Evolutionary conservation across 2,797 vertebrate species (phyloP).

Genomic region (Rhyacichthys aspro): DNA sequence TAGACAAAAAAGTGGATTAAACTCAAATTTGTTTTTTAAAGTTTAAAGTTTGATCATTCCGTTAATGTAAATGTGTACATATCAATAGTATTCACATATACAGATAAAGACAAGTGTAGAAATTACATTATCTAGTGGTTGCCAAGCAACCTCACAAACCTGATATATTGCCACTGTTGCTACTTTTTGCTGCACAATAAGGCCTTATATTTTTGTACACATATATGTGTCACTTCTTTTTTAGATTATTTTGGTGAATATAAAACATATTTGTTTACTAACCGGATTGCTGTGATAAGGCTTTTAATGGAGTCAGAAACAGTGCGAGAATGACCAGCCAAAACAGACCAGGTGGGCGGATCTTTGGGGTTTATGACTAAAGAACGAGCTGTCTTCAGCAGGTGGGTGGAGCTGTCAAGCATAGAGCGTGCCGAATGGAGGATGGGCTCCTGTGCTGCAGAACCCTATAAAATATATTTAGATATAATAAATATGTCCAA

Average conservation of each 20-base stretch:
- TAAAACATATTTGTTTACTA: constrained; percentile 2
- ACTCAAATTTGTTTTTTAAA: too few species aligned
- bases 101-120: not conserved
- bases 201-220: not conserved
- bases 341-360: constrained; percentile 94
- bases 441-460: constrained; percentile 93
- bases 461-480: constrained; percentile 78
- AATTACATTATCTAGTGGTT: not conserved
- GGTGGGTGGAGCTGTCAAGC: constrained; percentile 92
- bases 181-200: not conserved
- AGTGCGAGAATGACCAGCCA: constrained; percentile 95
- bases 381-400: constrained; percentile 93
- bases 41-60: too few species aligned
- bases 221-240: too few species aligned
- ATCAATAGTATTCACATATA: not conserved
- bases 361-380: constrained; percentile 98
- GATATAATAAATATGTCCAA: not conserved
- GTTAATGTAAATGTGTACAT: too few species aligned
- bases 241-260: not conserved
- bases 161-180: not conserved
- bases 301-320: constrained; percentile 98
- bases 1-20: too few species aligned
- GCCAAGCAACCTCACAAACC: constrained; percentile 2
- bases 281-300: constrained; percentile 98
- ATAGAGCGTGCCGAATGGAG: constrained; percentile 91